Percentiles rank a stretch among this genome's conserved stretches.
Conservation (phyloP, 2,113 vertebrate genomes). For the mouse (Mus musculus) region DNA sequence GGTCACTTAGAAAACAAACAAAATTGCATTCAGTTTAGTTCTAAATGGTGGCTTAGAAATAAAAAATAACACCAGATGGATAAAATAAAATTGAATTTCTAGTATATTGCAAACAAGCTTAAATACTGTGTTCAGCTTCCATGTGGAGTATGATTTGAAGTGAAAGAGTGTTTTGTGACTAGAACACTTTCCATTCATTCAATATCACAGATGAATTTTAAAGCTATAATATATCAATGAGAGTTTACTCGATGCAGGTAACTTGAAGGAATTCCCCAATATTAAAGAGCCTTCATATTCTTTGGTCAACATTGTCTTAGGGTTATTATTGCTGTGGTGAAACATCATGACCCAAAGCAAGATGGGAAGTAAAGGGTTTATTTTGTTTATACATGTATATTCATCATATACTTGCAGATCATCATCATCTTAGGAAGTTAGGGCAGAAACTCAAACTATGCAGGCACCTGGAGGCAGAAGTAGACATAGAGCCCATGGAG, state of each 20-base stretch:
- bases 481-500: rapidly evolving
- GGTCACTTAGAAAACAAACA: slow-evolving; percentile 46
- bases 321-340: not conserved
- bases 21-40: slow-evolving; percentile 56
- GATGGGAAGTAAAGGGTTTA: not conserved
- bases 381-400: not conserved
- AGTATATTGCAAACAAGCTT: slow-evolving; percentile 72
- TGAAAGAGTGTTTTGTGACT: not conserved
- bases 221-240: not conserved
- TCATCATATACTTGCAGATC: no score
- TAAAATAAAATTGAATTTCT: slow-evolving; percentile 75
- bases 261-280: not conserved
- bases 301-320: not conserved
- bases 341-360: not conserved
- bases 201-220: not conserved
- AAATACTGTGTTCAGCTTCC: slow-evolving; percentile 58
- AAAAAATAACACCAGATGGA: slow-evolving; percentile 77
- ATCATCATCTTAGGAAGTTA: not conserved
- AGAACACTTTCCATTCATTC: not conserved
- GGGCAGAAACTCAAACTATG: not conserved
- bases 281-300: not conserved
- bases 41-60: slow-evolving; percentile 69
- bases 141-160: not conserved
- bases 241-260: not conserved
- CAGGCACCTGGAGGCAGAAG: no score